These are phyloP conservation scores for Labroides dimidiatus DNA, from an alignment of 2,797 vertebrate genomes.

Conservation along the genomic window DNA sequence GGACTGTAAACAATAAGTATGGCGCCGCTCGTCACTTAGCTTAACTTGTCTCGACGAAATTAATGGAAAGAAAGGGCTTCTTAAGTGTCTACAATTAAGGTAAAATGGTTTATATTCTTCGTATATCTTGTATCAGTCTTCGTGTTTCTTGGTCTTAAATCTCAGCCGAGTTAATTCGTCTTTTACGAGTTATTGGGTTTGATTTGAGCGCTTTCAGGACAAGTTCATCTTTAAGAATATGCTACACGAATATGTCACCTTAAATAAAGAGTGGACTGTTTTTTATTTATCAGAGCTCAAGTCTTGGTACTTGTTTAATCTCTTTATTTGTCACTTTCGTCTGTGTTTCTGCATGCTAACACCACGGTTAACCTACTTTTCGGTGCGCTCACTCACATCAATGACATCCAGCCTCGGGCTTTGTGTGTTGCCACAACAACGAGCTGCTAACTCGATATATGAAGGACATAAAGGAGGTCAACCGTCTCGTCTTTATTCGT, in stretches of 20 bases:
- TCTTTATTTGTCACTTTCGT: accelerated
- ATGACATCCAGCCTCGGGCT: constrained; percentile 55
- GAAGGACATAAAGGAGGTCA: constrained; percentile 63
- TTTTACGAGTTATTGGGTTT: background rate
- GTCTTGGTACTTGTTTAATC: accelerated
- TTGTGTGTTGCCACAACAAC: constrained; percentile 61
- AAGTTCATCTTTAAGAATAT: constrained; percentile 5
- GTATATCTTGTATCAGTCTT: accelerated
- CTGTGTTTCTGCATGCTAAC: background rate
- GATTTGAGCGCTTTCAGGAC: background rate
- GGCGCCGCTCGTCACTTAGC: constrained; percentile 18
- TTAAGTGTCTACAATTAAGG: background rate
- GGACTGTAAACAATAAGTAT: constrained; percentile 79
- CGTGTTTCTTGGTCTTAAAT: accelerated
- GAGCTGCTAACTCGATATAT: constrained; percentile 45
- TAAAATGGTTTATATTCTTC: constrained; percentile 3
- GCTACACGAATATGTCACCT: background rate
- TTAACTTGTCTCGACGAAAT: background rate
- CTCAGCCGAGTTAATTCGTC: background rate
- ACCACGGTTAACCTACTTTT: constrained; percentile 6
- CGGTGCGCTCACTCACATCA: constrained; percentile 41
- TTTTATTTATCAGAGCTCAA: too few relatives aligned
- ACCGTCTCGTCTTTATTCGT: background rate
- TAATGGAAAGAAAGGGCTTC: constrained; percentile 18
- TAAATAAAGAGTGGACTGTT: too few relatives aligned